Evolutionary conservation across 1,140 invertebrate species (phyloP).

Genomic region (Batillaria attramentaria): DNA sequence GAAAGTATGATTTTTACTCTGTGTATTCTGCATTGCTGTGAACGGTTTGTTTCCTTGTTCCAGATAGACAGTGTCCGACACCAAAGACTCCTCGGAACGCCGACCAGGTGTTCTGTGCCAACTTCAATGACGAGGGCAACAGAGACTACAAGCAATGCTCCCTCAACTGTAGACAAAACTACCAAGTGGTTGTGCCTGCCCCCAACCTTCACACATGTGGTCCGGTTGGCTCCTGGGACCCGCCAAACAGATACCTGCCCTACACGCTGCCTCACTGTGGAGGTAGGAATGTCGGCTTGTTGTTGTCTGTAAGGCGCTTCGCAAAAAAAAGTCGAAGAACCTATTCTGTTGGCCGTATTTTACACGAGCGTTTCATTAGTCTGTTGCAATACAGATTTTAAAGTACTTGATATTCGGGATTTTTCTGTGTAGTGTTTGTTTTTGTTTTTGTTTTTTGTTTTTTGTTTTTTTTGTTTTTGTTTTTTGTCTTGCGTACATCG

Average conservation of each 20-base stretch:
- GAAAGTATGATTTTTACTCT: too few species aligned
- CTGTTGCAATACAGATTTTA: too few species aligned
- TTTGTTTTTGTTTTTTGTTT: not conserved
- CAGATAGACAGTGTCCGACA: constrained; percentile 36
- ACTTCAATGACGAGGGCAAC: constrained; percentile 6
- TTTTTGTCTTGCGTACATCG: not conserved
- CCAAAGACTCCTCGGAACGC: constrained; percentile 31
- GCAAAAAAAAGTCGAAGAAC: too few species aligned
- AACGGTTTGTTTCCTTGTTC: too few species aligned
- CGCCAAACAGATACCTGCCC: constrained; percentile 29
- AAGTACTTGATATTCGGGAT: too few species aligned
- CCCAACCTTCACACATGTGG: constrained; percentile 39
- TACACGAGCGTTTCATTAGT: too few species aligned
- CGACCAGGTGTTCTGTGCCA: constrained; percentile 27
- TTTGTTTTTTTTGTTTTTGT: not conserved
- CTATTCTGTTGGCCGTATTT: too few species aligned
- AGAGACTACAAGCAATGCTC: constrained; percentile 37
- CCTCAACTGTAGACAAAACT: constrained; percentile 22
- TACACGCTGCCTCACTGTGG: constrained; percentile 42
- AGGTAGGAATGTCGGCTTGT: constrained; percentile 26
- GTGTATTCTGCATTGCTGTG: too few species aligned
- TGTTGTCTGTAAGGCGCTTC: too few species aligned
- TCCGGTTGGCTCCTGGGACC: constrained; percentile 42
- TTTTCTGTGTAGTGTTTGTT: not conserved
- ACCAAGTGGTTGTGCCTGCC: constrained; percentile 15